Evolutionary conservation across 53 echinoderm and acorn worm species (phyloP), one percentile per base, ranked within the genome.

Genomic region (Apostichopus leukothele): DNA sequence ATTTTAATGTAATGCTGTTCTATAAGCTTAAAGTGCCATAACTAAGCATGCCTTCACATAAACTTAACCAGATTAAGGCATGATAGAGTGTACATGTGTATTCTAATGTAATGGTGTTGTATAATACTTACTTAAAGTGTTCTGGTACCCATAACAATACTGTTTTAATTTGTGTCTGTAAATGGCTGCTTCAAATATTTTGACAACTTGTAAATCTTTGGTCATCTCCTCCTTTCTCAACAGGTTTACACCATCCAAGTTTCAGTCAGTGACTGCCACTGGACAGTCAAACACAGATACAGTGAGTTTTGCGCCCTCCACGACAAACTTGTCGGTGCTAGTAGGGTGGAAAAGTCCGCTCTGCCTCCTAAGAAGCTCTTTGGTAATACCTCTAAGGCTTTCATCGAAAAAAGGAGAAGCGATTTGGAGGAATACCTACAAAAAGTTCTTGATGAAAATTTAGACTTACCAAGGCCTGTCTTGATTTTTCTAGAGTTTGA

Each of bases 401-500:
- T 99, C 84, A 89, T 99, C 18, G 93, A 99, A 90, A 99, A 96
- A 54, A 86, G 99, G 12, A 89, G 94, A 73, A 83, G 88, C 13
- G 94, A 99, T 23, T 75, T 99, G 25, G 94, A 96, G 83, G 75
- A 26, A 1, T 99, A 99, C 84, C 89, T 96, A 11, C 94, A 94
- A 88, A 93, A 53, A 79, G 88, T 95, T 18, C 61, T 97, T 52
- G 89, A 95, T 8, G 75, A 88, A 11, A 92, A 89, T 67, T 55
- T 76, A 39, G 84, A 91, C 18, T 80, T 98, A 73, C 93, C 94
- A 9, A 93, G 89, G 50, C 94, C 96, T 0, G 60, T 98, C 18
- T 88, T 96, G 79, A 92, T 92, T 20, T 98, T 97, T 76, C 91
- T 98, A 53, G 99, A 95, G 87, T 98, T 96, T 93, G 95, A 98